Base-by-base conservation (phyloP, 2,113 vertebrate genomes). In the Cephalopterus ornatus region DNA sequence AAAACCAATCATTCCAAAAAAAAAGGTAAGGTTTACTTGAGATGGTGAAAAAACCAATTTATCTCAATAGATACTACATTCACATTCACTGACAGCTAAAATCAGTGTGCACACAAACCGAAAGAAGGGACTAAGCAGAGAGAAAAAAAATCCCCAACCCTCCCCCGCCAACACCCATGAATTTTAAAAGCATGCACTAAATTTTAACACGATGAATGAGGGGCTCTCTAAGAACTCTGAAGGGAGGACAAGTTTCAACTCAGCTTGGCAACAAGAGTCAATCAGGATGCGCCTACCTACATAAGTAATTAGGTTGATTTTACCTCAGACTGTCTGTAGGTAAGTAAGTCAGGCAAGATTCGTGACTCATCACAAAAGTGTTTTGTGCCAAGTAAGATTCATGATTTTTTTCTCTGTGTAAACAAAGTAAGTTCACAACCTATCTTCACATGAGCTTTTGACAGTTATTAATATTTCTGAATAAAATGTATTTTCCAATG, bases 401-500 rank as follows among this genome's bases (percentile, higher is more conserved):
- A 65, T 46, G 12, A n/a, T 82, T 90, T 82, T 65, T 85, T 70
- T 32, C 44, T 87, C 66, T 63, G 42, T 42, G 50, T 83, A 86
- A 95, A 94, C 61, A 94, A 94, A 94, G 46, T 46, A 59, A 0
- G 9, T 95, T 97, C 35, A 35, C 89, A 93, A 94, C 73, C 72
- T 94, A 95, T 72, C 85, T 96, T 97, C 65, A 90, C 85, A 93
- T 88, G 84, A 95, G 65, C 67, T 96, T 92, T 88, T 75, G 92
- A 93, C 75, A 96, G 79, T 61, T 89, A 96, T 11, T 83, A 92
- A 74, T 47, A 80, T 95, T 96, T 96, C 85, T 88, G 89, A 97
- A 96, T 95, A 97, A 97, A 96, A 95, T 55, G 83, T 67, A 55
- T 84, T 96, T 97, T 92, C 97, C 93, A 94, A 93, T 88, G 96